These are phyloP conservation scores for Sinocyclocheilus anophthalmus DNA, from an alignment of 2,113 vertebrate genomes.

Conservation along the genomic window DNA sequence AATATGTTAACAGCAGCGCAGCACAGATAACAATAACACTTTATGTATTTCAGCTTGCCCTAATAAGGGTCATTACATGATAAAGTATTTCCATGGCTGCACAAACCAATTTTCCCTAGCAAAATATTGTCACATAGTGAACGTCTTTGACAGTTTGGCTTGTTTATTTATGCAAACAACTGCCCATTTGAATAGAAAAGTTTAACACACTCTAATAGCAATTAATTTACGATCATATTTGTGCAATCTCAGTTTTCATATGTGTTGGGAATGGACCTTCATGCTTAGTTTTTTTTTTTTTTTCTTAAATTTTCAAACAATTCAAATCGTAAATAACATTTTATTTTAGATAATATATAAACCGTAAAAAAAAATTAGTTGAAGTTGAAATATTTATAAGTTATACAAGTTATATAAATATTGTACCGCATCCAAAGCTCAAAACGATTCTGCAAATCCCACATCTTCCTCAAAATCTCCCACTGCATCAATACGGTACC, in stretches of 20 bases:
- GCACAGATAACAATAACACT: not conserved
- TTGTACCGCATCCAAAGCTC: not conserved
- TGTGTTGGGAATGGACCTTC: no score
- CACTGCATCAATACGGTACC: not conserved
- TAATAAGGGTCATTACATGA: conserved; percentile 1
- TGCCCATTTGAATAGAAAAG: not conserved
- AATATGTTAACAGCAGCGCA: conserved; percentile 26
- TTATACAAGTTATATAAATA: not conserved
- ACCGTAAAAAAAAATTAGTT: not conserved
- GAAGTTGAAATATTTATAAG: not conserved
- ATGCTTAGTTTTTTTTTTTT: no score
- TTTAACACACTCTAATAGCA: not conserved
- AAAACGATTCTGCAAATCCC: not conserved
- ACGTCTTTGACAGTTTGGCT: not conserved
- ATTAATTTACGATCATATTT: not conserved
- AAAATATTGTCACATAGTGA: not conserved
- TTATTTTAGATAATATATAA: no score
- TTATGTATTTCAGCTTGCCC: not conserved
- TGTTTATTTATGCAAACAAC: not conserved
- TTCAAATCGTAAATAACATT: no score
- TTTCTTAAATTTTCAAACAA: no score
- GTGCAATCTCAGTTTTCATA: no score
- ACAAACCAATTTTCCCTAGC: conserved; percentile 24
- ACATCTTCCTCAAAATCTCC: not conserved
- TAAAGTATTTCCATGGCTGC: not conserved